phyloP scores from a whole-genome alignment of 1,140 invertebrate species.

The Trachelipus rathkii region DNA sequence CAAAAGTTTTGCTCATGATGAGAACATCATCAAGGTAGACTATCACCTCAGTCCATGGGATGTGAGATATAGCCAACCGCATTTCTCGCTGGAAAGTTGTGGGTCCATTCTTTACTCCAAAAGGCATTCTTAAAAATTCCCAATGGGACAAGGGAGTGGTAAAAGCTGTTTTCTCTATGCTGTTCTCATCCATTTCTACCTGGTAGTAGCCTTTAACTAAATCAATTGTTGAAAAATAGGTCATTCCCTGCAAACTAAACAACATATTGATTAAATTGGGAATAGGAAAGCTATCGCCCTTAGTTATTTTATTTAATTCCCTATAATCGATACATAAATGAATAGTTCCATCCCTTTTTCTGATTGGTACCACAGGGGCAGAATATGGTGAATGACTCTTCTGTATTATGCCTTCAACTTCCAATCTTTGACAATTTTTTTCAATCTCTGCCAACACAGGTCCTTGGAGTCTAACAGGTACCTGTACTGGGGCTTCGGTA shows the following conservation, averaged over 20 bases:
- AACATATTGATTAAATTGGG: constrained; percentile 18
- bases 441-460: too few relatives aligned
- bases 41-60: not conserved
- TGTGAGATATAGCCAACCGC: not conserved
- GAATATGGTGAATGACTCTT: too few relatives aligned
- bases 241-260: not conserved
- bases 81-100: not conserved
- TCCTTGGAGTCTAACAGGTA: too few relatives aligned
- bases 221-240: constrained; percentile 19
- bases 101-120: constrained; percentile 19
- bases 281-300: not conserved
- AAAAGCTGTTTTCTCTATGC: constrained; percentile 21
- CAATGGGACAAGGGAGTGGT: constrained; percentile 18
- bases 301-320: too few relatives aligned
- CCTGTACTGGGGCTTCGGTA: too few relatives aligned
- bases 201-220: constrained; percentile 25
- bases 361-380: too few relatives aligned
- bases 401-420: too few relatives aligned
- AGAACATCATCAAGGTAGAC: not conserved
- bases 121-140: constrained; percentile 17
- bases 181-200: constrained; percentile 18
- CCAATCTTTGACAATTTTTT: too few relatives aligned
- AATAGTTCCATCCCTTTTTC: too few relatives aligned
- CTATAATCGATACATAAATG: too few relatives aligned
- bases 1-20: not conserved